Evolutionary conservation across 2,797 vertebrate genomes (phyloP), one percentile per base, ranked within the genome.

Genomic region (Myiothlypis chrysogaster): DNA sequence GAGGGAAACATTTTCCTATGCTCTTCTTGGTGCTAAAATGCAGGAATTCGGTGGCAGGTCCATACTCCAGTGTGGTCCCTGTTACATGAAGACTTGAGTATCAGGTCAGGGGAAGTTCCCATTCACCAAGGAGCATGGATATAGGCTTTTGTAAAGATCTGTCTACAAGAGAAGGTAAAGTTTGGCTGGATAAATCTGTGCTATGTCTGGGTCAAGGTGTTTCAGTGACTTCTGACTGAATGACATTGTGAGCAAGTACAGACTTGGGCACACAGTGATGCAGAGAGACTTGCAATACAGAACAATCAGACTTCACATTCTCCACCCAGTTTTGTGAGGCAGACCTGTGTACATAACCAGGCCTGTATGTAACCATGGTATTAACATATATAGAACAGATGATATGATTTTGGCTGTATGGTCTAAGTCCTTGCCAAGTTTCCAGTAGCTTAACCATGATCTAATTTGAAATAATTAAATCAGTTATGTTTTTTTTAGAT

Each of bases 381-480:
- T 73, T 69, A 65, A 72, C 24, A 41, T 76, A 71, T 17, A 59
- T 69, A 89, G 86, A 87, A 72, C 35, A 84, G 78, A 82, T 4
- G 1, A 61, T 63, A 41, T 1, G 23, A 76, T 84, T 94, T 78
- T 41, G 55, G n/a, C 83, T 90, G 63, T 66, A 70, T 79, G 21
- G 16, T 78, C 37, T 41, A 72, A 61, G 55, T 82, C 52, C 59
- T 82, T 88, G 72, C 72, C 88, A 93, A 84, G 63, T 90, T 94
- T 96, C 93, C 90, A 75, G 57, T 61, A 91, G 76, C 57, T 94
- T 84, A 90, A 83, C 81, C 73, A 89, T 88, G n/a, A 79, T 84
- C 59, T 95, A 93, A 90, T 95, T 82, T 91, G 68, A 91, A 94
- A 92, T 82, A 83, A 94, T 83, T 86, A 69, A 76, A 71, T 84